These are phyloP conservation scores for Epinotia nisella DNA, from an alignment of 2,888 invertebrate genomes.

Conservation along the genomic window DNA sequence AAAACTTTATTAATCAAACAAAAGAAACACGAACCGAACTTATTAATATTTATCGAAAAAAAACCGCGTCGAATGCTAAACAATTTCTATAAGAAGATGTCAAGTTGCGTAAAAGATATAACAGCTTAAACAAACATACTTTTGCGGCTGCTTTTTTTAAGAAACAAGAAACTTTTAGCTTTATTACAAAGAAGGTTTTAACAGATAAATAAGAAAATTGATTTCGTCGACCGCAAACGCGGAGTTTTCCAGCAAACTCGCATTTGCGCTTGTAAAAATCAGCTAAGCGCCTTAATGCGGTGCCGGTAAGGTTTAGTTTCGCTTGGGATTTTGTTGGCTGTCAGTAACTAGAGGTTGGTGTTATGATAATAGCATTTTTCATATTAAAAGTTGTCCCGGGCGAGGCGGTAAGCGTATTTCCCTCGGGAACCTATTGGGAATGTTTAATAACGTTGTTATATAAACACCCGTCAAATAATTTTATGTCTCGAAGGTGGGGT, in stretches of 20 bases:
- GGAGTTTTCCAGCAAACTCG: slow-evolving; percentile 51
- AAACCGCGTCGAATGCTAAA: slow-evolving; percentile 63
- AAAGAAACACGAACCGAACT: slow-evolving; percentile 58
- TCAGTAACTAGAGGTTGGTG: slow-evolving; percentile 48
- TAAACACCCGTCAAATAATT: slow-evolving; percentile 34
- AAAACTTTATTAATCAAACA: slow-evolving; percentile 75
- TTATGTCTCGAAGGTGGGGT: neutral
- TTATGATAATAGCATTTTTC: slow-evolving; percentile 83
- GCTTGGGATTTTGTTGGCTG: slow-evolving; percentile 26
- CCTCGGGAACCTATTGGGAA: slow-evolving; percentile 41
- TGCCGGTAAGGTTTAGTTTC: slow-evolving; percentile 45
- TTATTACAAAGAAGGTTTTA: slow-evolving; percentile 39
- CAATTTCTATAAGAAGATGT: slow-evolving; percentile 63
- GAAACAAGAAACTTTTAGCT: slow-evolving; percentile 12
- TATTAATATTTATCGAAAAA: slow-evolving; percentile 73
- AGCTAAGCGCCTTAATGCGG: slow-evolving; percentile 20
- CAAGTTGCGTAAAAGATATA: slow-evolving; percentile 60
- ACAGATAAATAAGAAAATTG: slow-evolving; percentile 45
- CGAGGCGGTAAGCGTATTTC: slow-evolving; percentile 47
- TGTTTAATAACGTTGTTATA: slow-evolving; percentile 41
- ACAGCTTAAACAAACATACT: slow-evolving; percentile 42
- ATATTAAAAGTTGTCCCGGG: slow-evolving; percentile 78
- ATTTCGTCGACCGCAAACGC: slow-evolving; percentile 42
- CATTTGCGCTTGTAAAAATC: neutral
- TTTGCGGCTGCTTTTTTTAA: slow-evolving; percentile 1